Conservation (phyloP, 2,888 invertebrate species). For the Idaea biselata region DNA sequence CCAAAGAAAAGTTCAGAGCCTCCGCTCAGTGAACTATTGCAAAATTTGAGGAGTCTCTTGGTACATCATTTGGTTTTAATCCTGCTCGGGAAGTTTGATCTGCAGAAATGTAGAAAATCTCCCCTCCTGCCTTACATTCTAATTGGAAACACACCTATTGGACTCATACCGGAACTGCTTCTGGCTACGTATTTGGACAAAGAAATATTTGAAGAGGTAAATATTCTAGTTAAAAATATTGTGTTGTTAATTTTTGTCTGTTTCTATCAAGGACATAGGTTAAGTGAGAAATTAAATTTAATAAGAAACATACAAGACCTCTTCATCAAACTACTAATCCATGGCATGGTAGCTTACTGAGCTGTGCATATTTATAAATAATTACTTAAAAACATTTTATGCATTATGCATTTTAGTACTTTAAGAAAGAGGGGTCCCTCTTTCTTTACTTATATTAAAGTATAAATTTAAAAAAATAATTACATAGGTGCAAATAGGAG, state of each 20-base stretch:
- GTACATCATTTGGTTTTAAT: constrained; percentile 81
- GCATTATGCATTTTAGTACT: too few species aligned
- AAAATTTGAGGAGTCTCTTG: constrained; percentile 77
- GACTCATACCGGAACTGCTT: constrained; percentile 86
- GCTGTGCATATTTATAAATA: too few species aligned
- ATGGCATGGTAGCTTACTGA: too few species aligned
- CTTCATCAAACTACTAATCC: too few species aligned
- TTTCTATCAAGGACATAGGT: too few species aligned
- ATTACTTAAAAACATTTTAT: too few species aligned
- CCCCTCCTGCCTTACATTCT: constrained; percentile 85
- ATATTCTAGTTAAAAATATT: constrained; percentile 8
- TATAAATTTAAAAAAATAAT: too few species aligned
- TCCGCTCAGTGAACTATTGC: constrained; percentile 85
- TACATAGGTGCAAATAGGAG: too few species aligned
- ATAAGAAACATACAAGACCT: too few species aligned
- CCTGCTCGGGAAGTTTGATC: constrained; percentile 76
- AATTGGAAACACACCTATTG: constrained; percentile 86
- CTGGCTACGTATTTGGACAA: constrained; percentile 82
- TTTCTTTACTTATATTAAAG: too few species aligned
- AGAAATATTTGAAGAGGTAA: constrained; percentile 78
- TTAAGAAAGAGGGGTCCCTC: too few species aligned
- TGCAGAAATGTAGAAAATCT: constrained; percentile 79
- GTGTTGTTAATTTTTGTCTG: background rate
- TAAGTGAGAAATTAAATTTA: too few species aligned
- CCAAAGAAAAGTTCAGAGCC: constrained; percentile 88